Evolutionary conservation across 2,888 invertebrate genomes (phyloP), one percentile per base, ranked within the genome.

Genomic region (Serripes groenlandicus): DNA sequence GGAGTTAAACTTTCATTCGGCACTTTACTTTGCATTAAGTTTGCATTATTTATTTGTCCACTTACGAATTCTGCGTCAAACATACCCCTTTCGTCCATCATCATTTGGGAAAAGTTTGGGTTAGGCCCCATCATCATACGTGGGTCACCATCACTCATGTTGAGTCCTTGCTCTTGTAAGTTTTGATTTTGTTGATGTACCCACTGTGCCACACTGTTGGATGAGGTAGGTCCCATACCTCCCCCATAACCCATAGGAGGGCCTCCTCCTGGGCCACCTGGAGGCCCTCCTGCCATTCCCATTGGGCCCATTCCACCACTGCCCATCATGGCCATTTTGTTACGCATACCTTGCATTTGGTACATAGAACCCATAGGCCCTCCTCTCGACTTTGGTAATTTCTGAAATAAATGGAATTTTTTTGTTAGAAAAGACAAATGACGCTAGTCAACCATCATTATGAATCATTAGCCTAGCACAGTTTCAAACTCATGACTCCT

Each of bases 1-100:
- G 99, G 98, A 74, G 99, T 99, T 91, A 99, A 95, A 95, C 98
- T 98, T 95, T 99, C 99, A 95, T 94, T 92, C 9, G 94, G 93
- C 58, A 94, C 93, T 90, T 94, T 94, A 81, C 88, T 93, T 72
- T 93, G 93, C 70, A 92, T 90, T 75, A 93, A 83, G 82, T 92
- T 92, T n/a, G n/a, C n/a, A 81, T 87, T 87, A 58, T 85, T 83
- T 76, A 86, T 79, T 70, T 76, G 75, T 28, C 85, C 84, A 5
- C 84, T 83, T n/a, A 83, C 85, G 76, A 89, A 88, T 18, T 88
- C 89, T 3, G 87, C 81, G 76, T 89, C 90, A 85, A 90, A 90
- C 73, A 84, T 83, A 9, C 66, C 66, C 49, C 84, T 58, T 54
- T 88, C 88, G 21, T 91, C 91, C 60, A 88, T 88, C 86, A 90